These are phyloP conservation scores for Stomatorhinus ivindoensis DNA, from an alignment of 2,113 vertebrate species.

Conservation along the genomic window DNA sequence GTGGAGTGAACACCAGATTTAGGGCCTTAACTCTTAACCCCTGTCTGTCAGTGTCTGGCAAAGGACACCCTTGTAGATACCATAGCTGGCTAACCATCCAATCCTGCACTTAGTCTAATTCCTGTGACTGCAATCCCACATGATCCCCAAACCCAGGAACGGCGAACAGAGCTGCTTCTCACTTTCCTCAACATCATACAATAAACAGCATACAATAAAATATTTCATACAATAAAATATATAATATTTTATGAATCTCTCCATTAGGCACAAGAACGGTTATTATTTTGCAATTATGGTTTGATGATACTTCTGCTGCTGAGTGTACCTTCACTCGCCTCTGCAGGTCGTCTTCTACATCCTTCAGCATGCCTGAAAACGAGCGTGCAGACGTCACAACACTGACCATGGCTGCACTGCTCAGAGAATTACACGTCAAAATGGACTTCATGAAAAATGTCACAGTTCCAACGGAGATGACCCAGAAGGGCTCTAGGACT, in stretches of 20 bases:
- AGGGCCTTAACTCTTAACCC: neutral
- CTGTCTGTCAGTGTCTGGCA: neutral
- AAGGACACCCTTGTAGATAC: neutral
- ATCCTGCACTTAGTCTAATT: neutral
- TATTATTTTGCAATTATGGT: neutral
- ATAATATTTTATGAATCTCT: neutral
- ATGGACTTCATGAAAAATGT: neutral
- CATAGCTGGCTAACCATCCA: neutral
- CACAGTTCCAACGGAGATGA: neutral
- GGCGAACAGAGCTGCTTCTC: neutral
- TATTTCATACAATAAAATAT: neutral
- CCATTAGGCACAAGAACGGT: neutral
- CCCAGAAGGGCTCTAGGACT: neutral
- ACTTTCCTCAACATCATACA: neutral
- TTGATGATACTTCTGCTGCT: neutral
- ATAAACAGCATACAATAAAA: neutral
- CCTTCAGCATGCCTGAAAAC: slow-evolving; percentile 87
- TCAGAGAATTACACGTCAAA: neutral
- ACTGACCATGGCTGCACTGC: neutral
- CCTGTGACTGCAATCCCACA: neutral
- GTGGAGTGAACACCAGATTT: neutral
- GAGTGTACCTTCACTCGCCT: slow-evolving; percentile 87
- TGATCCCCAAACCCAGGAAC: neutral
- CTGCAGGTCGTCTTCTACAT: slow-evolving; percentile 96
- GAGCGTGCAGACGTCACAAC: neutral